Conservation (phyloP, 1,140 invertebrate genomes). For the Steinernema feltiae region DNA sequence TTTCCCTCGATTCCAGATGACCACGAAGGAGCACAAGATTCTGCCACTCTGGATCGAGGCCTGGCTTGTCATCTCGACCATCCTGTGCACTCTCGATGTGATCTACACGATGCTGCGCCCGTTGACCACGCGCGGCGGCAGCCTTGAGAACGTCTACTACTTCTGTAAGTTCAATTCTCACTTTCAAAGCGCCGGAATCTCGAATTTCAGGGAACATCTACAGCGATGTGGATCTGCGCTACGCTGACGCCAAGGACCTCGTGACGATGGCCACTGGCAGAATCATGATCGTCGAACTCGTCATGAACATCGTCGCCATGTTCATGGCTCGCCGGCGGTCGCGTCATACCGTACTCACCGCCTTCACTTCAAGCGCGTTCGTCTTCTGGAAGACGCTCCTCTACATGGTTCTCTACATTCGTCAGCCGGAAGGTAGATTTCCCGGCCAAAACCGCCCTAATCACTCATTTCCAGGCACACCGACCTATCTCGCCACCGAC, state of each 20-base stretch:
- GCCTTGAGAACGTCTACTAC: conserved; percentile 38
- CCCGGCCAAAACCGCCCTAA: neutral
- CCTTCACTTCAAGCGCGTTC: conserved; percentile 43
- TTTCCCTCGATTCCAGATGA: neutral
- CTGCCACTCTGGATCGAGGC: conserved; percentile 43
- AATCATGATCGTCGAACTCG: conserved; percentile 49
- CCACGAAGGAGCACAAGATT: neutral
- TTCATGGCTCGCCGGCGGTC: conserved; percentile 37
- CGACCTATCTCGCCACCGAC: conserved; percentile 30
- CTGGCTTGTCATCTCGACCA: conserved; percentile 43
- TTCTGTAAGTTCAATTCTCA: conserved; percentile 46
- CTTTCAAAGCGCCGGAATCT: too few species aligned
- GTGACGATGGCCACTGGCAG: conserved; percentile 51
- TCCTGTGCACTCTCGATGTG: conserved; percentile 50
- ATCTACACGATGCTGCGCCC: conserved; percentile 51
- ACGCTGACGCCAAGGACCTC: conserved; percentile 43
- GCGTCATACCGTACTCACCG: conserved; percentile 42
- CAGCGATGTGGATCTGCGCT: conserved; percentile 49
- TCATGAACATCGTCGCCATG: conserved; percentile 48
- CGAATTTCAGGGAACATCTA: conserved; percentile 50
- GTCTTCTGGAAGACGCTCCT: conserved; percentile 54
- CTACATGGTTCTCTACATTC: conserved; percentile 45
- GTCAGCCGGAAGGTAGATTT: conserved; percentile 24
- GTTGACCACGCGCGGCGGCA: conserved; percentile 37
- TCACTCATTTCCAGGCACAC: conserved; percentile 36